These are phyloP conservation scores for Quadriops clusia DNA, from an alignment of 2,888 invertebrate species.

Conservation along the genomic window DNA sequence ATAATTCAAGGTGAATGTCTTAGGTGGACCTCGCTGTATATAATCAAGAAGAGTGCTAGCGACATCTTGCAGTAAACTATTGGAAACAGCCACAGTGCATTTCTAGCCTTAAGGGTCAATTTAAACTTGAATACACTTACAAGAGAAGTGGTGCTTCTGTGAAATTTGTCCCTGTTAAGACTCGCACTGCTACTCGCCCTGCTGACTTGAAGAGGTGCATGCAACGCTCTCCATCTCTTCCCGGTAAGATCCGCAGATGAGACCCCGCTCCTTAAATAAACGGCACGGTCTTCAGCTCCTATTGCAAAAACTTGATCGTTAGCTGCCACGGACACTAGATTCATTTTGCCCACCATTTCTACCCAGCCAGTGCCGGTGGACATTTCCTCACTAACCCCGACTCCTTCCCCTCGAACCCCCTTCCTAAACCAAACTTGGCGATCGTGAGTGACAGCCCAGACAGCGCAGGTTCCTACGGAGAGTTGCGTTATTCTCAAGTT, in stretches of 20 bases:
- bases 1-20: too few species aligned
- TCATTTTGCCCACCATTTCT: conserved; percentile 79
- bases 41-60: too few species aligned
- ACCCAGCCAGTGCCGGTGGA: conserved; percentile 80
- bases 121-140: conserved; percentile 26
- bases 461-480: conserved; percentile 68
- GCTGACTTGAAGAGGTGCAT: conserved; percentile 71
- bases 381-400: conserved; percentile 61
- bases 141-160: conserved; percentile 38
- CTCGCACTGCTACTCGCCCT: conserved; percentile 72
- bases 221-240: conserved; percentile 73
- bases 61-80: too few species aligned
- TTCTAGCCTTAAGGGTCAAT: not conserved
- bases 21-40: too few species aligned
- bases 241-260: conserved; percentile 67
- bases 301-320: conserved; percentile 82
- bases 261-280: conserved; percentile 72
- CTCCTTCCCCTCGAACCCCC: conserved; percentile 54
- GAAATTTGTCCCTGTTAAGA: conserved; percentile 33
- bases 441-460: conserved; percentile 73
- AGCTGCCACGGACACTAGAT: conserved; percentile 68
- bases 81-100: too few species aligned
- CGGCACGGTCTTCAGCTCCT: conserved; percentile 67
- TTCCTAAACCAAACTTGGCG: conserved; percentile 81
- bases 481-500: conserved; percentile 62